phyloP scores from a whole-genome alignment of 2,113 vertebrate species.

The Protobothrops mucrosquamatus region DNA sequence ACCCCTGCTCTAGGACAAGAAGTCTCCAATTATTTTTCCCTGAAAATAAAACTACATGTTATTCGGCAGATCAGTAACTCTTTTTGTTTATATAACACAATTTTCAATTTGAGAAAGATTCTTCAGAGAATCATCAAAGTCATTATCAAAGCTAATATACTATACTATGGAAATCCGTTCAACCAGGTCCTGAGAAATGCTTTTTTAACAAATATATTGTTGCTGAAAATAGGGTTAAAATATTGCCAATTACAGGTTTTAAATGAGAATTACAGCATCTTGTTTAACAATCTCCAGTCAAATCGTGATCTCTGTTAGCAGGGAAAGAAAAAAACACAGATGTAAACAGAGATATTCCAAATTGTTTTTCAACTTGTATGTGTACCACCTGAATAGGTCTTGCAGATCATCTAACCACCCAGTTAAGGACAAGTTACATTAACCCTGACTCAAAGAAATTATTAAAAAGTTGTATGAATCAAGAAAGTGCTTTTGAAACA shows the following conservation, averaged over 20 bases:
- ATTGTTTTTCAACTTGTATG: background rate
- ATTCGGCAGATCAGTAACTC: background rate
- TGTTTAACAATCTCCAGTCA: background rate
- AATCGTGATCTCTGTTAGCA: background rate
- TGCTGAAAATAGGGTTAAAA: too few species aligned
- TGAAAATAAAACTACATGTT: background rate
- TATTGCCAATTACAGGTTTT: too few species aligned
- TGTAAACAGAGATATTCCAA: background rate
- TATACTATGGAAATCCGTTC: background rate
- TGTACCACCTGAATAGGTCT: background rate
- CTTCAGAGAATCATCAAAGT: background rate
- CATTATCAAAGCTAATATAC: background rate
- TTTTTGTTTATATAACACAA: background rate
- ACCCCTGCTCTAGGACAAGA: background rate
- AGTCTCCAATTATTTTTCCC: background rate
- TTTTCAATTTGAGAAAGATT: background rate
- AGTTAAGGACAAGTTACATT: background rate
- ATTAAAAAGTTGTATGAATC: background rate
- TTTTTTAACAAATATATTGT: background rate
- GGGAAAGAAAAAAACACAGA: background rate
- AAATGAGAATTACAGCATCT: too few species aligned
- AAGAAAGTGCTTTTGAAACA: background rate
- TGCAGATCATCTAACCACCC: background rate
- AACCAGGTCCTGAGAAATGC: background rate
- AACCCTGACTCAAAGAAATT: background rate